phyloP scores from a whole-genome alignment of 2,888 invertebrate genomes.

The Teleogryllus oceanicus region DNA sequence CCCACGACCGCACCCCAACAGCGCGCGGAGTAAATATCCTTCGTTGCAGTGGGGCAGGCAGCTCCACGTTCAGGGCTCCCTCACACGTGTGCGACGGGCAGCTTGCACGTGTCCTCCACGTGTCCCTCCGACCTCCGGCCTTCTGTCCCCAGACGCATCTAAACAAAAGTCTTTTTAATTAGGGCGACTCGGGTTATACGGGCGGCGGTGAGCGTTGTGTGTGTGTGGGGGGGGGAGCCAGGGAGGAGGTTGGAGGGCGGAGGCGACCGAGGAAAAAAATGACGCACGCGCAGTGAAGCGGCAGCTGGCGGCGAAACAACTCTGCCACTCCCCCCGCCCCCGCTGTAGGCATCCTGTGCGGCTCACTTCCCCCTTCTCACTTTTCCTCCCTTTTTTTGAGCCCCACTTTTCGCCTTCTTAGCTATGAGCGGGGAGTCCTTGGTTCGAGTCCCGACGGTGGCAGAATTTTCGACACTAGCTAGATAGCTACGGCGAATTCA shows the following conservation, averaged over 20 bases:
- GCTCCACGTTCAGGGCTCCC: not conserved
- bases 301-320: not conserved
- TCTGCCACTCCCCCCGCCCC: too few relatives aligned
- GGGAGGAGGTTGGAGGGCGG: not conserved
- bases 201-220: not conserved
- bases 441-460: too few relatives aligned
- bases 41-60: not conserved
- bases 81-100: not conserved
- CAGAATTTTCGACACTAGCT: too few relatives aligned
- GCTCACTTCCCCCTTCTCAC: too few relatives aligned
- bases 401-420: too few relatives aligned
- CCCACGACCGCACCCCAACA: not conserved
- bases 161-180: conserved; percentile 18
- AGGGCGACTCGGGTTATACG: conserved; percentile 7
- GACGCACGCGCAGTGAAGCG: not conserved
- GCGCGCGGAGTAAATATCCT: not conserved
- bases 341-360: too few relatives aligned
- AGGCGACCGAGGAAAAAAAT: not conserved
- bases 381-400: not conserved
- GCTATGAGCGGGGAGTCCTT: too few relatives aligned
- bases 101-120: not conserved
- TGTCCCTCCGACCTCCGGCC: not conserved
- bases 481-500: too few relatives aligned
- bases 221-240: not conserved
- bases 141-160: not conserved